phyloP scores from a whole-genome alignment of 2,888 invertebrate species.

The Rosalia funebris region DNA sequence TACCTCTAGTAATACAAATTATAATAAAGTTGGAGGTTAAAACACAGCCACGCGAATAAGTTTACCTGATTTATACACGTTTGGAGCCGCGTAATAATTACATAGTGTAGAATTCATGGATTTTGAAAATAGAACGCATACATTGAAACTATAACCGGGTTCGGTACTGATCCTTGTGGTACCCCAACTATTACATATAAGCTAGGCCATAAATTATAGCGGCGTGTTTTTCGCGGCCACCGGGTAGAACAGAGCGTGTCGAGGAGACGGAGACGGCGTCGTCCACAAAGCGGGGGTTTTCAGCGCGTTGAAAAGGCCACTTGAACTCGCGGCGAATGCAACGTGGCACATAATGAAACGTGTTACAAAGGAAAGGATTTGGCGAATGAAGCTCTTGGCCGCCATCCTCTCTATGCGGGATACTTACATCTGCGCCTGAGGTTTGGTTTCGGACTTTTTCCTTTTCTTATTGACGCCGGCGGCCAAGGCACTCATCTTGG shows the following conservation, averaged over 20 bases:
- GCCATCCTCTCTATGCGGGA: not conserved
- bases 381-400: conserved; percentile 11
- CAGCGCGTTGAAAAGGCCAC: conserved; percentile 19
- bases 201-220: too few species aligned
- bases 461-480: conserved; percentile 70
- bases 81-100: too few species aligned
- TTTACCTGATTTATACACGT: too few species aligned
- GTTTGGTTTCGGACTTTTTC: conserved; percentile 72
- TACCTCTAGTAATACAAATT: too few species aligned
- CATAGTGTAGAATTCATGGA: too few species aligned
- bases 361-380: conserved; percentile 14
- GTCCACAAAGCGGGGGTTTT: conserved; percentile 16
- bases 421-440: conserved; percentile 73
- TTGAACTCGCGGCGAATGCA: conserved; percentile 16
- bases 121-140: too few species aligned
- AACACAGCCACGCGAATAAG: too few species aligned
- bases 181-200: not conserved
- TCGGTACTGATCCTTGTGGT: not conserved
- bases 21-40: too few species aligned
- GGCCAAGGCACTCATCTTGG: conserved; percentile 85
- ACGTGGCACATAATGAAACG: conserved; percentile 11
- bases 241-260: not conserved
- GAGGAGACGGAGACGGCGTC: not conserved
- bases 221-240: conserved; percentile 9
- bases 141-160: too few species aligned